Evolutionary conservation across 2,888 invertebrate species (phyloP).

Genomic region (Netelia melanura): DNA sequence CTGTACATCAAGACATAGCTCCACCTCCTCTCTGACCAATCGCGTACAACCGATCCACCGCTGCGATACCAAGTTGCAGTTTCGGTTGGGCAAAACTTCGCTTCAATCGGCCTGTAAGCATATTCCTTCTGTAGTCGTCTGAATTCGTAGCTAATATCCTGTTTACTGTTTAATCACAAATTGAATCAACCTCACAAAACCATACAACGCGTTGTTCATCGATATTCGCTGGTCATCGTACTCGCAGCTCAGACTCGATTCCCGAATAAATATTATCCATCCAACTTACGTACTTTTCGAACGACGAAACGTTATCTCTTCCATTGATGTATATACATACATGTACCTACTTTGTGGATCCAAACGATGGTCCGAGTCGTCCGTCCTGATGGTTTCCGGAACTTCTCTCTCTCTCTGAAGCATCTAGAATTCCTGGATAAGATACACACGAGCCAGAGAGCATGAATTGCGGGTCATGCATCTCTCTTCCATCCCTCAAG

Average conservation of each 20-base stretch:
- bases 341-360: conserved; percentile 39
- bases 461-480: conserved; percentile 61
- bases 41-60: no score
- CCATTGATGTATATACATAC: not conserved
- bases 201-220: not conserved
- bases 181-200: no score
- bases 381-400: conserved; percentile 44
- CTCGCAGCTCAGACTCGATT: not conserved
- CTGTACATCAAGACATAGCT: no score
- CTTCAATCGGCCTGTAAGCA: no score
- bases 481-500: conserved; percentile 39
- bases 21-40: no score
- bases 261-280: not conserved
- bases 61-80: no score
- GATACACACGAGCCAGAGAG: conserved; percentile 51
- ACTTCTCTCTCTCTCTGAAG: conserved; percentile 22
- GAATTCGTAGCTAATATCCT: no score
- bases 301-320: not conserved
- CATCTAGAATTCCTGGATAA: conserved; percentile 60
- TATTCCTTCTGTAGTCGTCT: no score
- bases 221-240: not conserved
- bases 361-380: conserved; percentile 37
- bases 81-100: no score
- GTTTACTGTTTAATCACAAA: no score
- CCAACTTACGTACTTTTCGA: not conserved